Evolutionary conservation across 2,888 invertebrate genomes (phyloP).

Genomic region (Caenorhabditis sp.): DNA sequence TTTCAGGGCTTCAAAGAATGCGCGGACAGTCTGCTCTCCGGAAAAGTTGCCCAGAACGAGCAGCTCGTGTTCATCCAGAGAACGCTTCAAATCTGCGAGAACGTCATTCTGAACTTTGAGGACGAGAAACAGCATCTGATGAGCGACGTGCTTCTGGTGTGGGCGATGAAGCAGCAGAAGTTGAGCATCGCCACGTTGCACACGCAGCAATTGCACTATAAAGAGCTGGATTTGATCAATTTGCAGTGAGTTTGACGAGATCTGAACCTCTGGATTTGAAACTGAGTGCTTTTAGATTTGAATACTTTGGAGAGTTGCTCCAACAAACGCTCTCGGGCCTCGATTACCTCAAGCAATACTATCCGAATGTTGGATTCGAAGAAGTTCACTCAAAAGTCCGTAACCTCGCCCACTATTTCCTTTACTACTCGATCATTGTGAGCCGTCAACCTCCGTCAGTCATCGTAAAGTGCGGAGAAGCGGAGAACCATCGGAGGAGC

Average conservation of each 20-base stretch:
- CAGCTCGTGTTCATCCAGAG: slow-evolving; percentile 66
- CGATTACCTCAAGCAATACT: slow-evolving; percentile 72
- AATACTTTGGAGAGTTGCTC: slow-evolving; percentile 78
- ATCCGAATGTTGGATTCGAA: slow-evolving; percentile 74
- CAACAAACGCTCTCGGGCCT: slow-evolving; percentile 78
- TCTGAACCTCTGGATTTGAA: too few species aligned
- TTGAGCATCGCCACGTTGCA: slow-evolving; percentile 74
- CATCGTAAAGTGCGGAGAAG: slow-evolving; percentile 79
- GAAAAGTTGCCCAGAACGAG: slow-evolving; percentile 66
- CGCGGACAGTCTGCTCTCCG: slow-evolving; percentile 73
- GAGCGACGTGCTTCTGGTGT: slow-evolving; percentile 76
- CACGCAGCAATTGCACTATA: slow-evolving; percentile 77
- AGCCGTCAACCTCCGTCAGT: slow-evolving; percentile 77
- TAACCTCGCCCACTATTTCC: slow-evolving; percentile 76
- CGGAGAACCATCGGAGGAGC: slow-evolving; percentile 77
- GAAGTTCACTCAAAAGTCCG: slow-evolving; percentile 70
- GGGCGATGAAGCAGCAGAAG: slow-evolving; percentile 78
- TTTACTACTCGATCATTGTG: slow-evolving; percentile 78
- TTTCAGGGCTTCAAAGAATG: slow-evolving; percentile 76
- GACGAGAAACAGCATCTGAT: slow-evolving; percentile 78
- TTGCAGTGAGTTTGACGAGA: slow-evolving; percentile 64
- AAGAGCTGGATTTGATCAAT: slow-evolving; percentile 73
- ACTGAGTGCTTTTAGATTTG: slow-evolving; percentile 74
- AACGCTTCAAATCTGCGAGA: slow-evolving; percentile 66
- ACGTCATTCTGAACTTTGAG: slow-evolving; percentile 69